Conservation (phyloP, 2,888 invertebrate genomes). For the Diogma glabrata region DNA sequence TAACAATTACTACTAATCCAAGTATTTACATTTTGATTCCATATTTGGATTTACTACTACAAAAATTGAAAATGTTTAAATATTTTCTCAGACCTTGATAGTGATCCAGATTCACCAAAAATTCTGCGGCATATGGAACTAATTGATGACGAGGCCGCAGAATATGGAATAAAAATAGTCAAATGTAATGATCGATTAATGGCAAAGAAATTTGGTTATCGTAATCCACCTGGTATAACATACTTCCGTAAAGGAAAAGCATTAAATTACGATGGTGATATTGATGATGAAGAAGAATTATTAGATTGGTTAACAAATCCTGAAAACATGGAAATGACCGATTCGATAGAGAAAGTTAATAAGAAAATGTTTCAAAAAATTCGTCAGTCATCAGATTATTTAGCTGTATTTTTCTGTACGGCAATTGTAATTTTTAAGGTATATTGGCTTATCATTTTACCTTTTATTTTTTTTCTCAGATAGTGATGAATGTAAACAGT, state of each 20-base stretch:
- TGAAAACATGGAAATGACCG: slow-evolving; percentile 87
- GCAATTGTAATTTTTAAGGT: slow-evolving; percentile 4
- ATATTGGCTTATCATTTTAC: slow-evolving; percentile 5
- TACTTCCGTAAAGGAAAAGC: slow-evolving; percentile 83
- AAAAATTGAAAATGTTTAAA: background rate
- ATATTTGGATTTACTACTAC: no score
- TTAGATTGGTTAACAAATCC: slow-evolving; percentile 89
- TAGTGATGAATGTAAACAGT: slow-evolving; percentile 91
- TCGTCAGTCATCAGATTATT: slow-evolving; percentile 74
- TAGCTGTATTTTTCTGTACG: slow-evolving; percentile 90
- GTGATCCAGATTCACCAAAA: slow-evolving; percentile 66
- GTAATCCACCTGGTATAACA: slow-evolving; percentile 81
- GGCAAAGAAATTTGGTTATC: slow-evolving; percentile 86
- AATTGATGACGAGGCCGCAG: slow-evolving; percentile 83
- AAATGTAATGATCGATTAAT: slow-evolving; percentile 79
- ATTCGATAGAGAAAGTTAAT: slow-evolving; percentile 85
- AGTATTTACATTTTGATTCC: no score
- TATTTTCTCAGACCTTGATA: slow-evolving; percentile 55
- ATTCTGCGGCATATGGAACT: slow-evolving; percentile 76
- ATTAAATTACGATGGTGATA: slow-evolving; percentile 86
- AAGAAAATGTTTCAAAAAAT: slow-evolving; percentile 89
- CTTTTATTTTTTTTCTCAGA: slow-evolving; percentile 42
- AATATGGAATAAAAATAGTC: slow-evolving; percentile 83
- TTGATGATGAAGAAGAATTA: slow-evolving; percentile 77
- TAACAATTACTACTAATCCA: no score